Evolutionary conservation across 2,888 invertebrate genomes (phyloP), one percentile per base, ranked within the genome.

Genomic region (Epinotia nisella): DNA sequence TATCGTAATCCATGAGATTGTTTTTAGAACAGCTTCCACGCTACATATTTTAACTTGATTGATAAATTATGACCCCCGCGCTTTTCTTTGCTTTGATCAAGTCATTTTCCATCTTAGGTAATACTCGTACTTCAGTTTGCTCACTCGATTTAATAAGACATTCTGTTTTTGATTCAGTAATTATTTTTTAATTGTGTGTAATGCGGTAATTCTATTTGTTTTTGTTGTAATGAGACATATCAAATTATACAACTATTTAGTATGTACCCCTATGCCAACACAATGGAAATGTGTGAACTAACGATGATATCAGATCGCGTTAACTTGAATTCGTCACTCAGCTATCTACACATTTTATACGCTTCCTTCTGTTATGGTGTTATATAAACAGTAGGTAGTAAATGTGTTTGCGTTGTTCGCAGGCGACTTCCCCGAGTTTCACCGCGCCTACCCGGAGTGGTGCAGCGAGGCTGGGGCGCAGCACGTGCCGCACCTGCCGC

Each of bases 361-460:
- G 35, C 51, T 51, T 24, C 49, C 49, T 5, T 51, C 7, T n/a
- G 51, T 53, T 61, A 61, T 21, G 15, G 61, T 45, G 19, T 21
- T 15, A 49, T 24, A 17, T 29, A 62, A 3, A 24, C 7, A 19
- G 45, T 62, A 41, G 19, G 13, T 29, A 19, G 29, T 64, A 29
- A 51, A 24, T 45, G 21, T 58, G 67, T 75, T 66, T 77, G 71
- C 78, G 80, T 87, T 88, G 83, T 82, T 94, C 94, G 3, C 95
- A 98, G 98, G 98, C 91, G 98, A 98, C 77, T 98, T 98, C 87
- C 94, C 95, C 76, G 95, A 96, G 86, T 98, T 98, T 93, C 96
- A 96, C 80, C 95, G 96, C 81, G 94, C 96, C 76, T 98, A 97
- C 91, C 98, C 98, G 51, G 98, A 98, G 90, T 98, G 98, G 97